A percentile compares a stretch with the other conserved stretches of the same genome.
Conservation (phyloP, 1,140 invertebrate genomes). For the Polypedilum vanderplanki region DNA sequence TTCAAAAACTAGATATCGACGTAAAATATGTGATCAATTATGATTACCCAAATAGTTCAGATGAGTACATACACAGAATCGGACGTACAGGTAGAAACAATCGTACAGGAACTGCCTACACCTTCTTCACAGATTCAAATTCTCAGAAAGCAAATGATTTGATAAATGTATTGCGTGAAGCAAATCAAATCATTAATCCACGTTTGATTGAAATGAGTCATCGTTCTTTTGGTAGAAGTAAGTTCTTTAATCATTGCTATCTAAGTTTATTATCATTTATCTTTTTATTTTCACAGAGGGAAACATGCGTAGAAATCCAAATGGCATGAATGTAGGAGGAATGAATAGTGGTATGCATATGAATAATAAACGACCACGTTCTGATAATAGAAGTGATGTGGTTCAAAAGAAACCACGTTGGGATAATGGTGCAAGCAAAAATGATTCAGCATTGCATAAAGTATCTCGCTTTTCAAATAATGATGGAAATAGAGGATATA, state of each 20-base stretch:
- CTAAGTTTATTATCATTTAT: not conserved
- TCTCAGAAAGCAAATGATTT: constrained; percentile 88
- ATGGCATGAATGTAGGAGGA: not conserved
- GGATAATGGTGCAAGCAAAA: no score
- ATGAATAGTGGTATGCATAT: not conserved
- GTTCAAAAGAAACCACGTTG: not conserved
- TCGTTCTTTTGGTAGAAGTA: not conserved
- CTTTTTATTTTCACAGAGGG: not conserved
- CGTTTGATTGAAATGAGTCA: constrained; percentile 50
- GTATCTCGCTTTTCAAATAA: not conserved
- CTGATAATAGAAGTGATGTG: no score
- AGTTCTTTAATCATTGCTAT: not conserved
- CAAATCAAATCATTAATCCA: constrained; percentile 70
- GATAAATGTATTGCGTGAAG: constrained; percentile 86
- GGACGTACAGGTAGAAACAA: constrained; percentile 94
- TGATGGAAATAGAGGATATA: not conserved
- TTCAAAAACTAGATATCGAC: constrained; percentile 81
- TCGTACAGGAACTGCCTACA: constrained; percentile 92
- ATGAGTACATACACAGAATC: constrained; percentile 99
- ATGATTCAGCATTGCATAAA: not conserved
- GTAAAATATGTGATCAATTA: constrained; percentile 99
- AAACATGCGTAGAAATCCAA: not conserved
- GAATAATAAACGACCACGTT: not conserved
- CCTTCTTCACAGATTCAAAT: constrained; percentile 93
- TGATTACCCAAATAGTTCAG: constrained; percentile 97